Conservation (phyloP, 2,888 invertebrate genomes). For the Callimorpha dominula region DNA sequence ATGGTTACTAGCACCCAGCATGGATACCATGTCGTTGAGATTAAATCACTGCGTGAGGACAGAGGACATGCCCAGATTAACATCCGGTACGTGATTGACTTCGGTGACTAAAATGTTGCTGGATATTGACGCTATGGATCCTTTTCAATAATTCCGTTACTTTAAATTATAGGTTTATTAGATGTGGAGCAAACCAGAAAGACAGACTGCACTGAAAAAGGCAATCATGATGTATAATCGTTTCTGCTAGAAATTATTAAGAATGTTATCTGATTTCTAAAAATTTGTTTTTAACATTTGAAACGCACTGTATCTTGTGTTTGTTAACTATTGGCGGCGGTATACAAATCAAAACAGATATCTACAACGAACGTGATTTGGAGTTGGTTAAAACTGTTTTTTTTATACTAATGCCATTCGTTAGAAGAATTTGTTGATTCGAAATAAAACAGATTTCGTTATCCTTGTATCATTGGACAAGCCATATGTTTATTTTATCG, state of each 20-base stretch:
- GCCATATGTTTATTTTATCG: not conserved
- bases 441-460: too few relatives aligned
- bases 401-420: not conserved
- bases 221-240: not conserved
- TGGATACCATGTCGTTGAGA: slow-evolving; percentile 45
- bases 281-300: not conserved
- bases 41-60: slow-evolving; percentile 57
- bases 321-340: not conserved
- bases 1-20: slow-evolving; percentile 43
- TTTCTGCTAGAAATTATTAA: not conserved
- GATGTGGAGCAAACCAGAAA: not conserved
- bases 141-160: not conserved
- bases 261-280: not conserved
- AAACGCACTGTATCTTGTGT: not conserved
- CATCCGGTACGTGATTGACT: slow-evolving; percentile 62
- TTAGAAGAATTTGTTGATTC: too few relatives aligned
- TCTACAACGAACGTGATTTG: too few relatives aligned
- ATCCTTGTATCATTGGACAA: not conserved
- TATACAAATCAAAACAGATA: too few relatives aligned
- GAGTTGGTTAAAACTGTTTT: not conserved
- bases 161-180: not conserved
- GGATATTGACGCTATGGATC: slow-evolving; percentile 6
- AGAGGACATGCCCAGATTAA: slow-evolving; percentile 58
- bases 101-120: slow-evolving; percentile 36
- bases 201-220: not conserved